Percentiles rank a stretch among this genome's conserved stretches.
These are phyloP conservation scores for Megamerina dolium DNA, from an alignment of 2,888 invertebrate genomes.

Conservation along the genomic window DNA sequence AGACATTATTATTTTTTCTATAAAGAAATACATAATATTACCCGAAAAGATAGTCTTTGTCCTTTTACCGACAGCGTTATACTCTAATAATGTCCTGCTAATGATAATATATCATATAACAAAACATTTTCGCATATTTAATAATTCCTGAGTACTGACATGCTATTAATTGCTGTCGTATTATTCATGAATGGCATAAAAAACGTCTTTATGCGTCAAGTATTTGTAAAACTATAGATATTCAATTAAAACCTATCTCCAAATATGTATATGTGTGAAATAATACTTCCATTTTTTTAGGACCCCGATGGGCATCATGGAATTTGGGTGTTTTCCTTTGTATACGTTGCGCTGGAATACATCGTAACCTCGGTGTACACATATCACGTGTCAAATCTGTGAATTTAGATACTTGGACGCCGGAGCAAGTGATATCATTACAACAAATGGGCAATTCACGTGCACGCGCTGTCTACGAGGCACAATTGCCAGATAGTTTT, in stretches of 20 bases:
- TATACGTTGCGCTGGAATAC: conserved; percentile 98
- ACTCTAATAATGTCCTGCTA: too few species aligned
- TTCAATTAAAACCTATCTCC: too few species aligned
- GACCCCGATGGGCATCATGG: conserved; percentile 99
- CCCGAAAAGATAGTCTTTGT: too few species aligned
- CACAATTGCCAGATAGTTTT: conserved; percentile 92
- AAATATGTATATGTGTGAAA: not conserved
- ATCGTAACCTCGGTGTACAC: conserved; percentile 96
- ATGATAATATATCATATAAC: too few species aligned
- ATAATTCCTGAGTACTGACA: too few species aligned
- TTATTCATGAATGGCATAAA: not conserved
- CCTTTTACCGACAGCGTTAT: too few species aligned
- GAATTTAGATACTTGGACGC: conserved; percentile 96
- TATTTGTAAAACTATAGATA: not conserved
- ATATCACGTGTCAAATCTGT: conserved; percentile 98
- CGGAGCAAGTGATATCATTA: conserved; percentile 89
- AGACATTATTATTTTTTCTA: too few species aligned
- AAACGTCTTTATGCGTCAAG: not conserved
- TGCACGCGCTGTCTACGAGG: conserved; percentile 95
- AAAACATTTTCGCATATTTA: too few species aligned
- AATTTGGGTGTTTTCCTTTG: conserved; percentile 97
- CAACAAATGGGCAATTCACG: conserved; percentile 98
- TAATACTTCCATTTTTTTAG: conserved; percentile 53
- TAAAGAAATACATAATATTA: too few species aligned
- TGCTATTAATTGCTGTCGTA: not conserved